Percentiles rank a stretch among this genome's conserved stretches.
Conservation (phyloP, 2,888 invertebrate genomes). For the Allolobophora icterica region DNA sequence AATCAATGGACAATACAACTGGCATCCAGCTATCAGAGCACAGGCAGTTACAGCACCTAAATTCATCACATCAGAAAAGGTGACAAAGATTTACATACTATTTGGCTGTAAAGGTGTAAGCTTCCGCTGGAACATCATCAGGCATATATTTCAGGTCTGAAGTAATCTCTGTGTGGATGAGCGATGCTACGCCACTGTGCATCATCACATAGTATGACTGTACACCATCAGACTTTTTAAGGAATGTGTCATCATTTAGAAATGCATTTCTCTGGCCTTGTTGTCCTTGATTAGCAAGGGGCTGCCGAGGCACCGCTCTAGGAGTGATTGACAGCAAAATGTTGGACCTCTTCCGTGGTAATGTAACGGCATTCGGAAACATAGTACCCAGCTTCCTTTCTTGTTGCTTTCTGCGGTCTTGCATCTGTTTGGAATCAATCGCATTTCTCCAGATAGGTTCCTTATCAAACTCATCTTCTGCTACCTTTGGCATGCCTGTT, state of each 20-base stretch:
- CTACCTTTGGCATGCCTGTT: not conserved
- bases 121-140: slow-evolving; percentile 34
- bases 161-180: slow-evolving; percentile 39
- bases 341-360: slow-evolving; percentile 13
- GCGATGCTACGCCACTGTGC: slow-evolving; percentile 37
- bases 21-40: not conserved
- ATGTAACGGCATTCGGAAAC: not conserved
- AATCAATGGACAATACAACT: no score
- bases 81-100: slow-evolving; percentile 35
- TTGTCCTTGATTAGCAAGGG: not conserved
- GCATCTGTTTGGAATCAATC: not conserved
- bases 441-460: not conserved
- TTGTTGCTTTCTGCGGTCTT: not conserved
- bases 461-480: slow-evolving; percentile 19
- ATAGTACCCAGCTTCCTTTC: not conserved
- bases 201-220: slow-evolving; percentile 39
- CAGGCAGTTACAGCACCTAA: not conserved
- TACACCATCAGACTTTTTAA: not conserved
- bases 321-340: slow-evolving; percentile 7
- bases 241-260: not conserved
- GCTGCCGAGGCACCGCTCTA: not conserved
- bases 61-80: not conserved
- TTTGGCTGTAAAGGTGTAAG: slow-evolving; percentile 38
- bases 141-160: slow-evolving; percentile 35
- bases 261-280: not conserved